Conservation (phyloP, 2,888 invertebrate genomes). For the Mythimna lalbum region DNA sequence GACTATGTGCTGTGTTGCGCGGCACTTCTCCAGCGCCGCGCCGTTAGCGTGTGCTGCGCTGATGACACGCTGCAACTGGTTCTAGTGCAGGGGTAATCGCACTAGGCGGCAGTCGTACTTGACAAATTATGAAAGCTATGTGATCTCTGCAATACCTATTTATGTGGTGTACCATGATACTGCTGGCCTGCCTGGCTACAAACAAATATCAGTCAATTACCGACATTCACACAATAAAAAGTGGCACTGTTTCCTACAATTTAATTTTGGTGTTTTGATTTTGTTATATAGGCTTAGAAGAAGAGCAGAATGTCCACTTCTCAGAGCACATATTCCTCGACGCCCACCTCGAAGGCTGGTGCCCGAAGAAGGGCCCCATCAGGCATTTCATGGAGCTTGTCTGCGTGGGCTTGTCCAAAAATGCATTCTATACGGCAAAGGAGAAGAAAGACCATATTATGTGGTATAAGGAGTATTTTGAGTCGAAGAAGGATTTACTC, state of each 20-base stretch:
- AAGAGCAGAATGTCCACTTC: constrained; percentile 94
- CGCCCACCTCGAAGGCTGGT: constrained; percentile 95
- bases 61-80: too few relatives aligned
- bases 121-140: too few relatives aligned
- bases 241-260: neutral
- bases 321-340: constrained; percentile 99
- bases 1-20: too few relatives aligned
- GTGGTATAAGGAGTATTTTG: constrained; percentile 98
- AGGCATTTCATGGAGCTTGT: constrained; percentile 99
- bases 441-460: constrained; percentile 97
- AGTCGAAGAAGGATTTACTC: constrained; percentile 93
- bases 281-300: constrained; percentile 90
- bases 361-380: constrained; percentile 97
- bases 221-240: too few relatives aligned
- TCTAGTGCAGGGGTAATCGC: too few relatives aligned
- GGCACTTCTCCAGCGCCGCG: too few relatives aligned
- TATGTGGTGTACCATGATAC: too few relatives aligned
- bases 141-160: too few relatives aligned
- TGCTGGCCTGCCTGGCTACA: too few relatives aligned
- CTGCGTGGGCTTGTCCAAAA: constrained; percentile 97
- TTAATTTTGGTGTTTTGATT: neutral
- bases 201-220: too few relatives aligned
- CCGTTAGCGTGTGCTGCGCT: too few relatives aligned
- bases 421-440: constrained; percentile 96
- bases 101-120: too few relatives aligned